These are phyloP conservation scores for Lasioglossum figueresi DNA, from an alignment of 2,888 invertebrate genomes.

Conservation along the genomic window DNA sequence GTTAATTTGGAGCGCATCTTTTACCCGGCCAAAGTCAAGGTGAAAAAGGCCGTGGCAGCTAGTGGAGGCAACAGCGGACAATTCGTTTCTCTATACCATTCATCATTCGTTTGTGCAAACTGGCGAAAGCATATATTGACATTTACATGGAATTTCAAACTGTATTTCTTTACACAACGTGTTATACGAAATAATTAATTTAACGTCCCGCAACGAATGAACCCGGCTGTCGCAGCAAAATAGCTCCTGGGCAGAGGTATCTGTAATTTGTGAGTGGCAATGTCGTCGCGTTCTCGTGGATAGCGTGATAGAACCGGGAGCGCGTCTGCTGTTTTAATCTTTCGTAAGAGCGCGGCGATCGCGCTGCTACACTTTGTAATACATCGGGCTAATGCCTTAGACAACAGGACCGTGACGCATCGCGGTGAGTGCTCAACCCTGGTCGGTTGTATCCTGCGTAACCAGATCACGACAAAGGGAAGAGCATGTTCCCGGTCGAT, in stretches of 20 bases:
- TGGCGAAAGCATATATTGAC: too few species aligned
- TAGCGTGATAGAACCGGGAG: not conserved
- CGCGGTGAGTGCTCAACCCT: constrained; percentile 28
- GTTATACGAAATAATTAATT: not conserved
- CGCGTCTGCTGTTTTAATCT: constrained; percentile 29
- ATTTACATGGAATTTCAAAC: too few species aligned
- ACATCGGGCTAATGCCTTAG: constrained; percentile 30
- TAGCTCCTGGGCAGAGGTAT: not conserved
- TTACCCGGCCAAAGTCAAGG: too few species aligned
- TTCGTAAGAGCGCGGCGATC: constrained; percentile 37
- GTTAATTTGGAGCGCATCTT: too few species aligned
- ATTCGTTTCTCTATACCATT: too few species aligned
- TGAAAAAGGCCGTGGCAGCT: too few species aligned
- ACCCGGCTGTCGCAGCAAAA: not conserved
- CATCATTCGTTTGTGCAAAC: too few species aligned
- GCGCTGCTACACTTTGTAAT: constrained; percentile 33
- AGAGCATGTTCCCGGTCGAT: constrained; percentile 27
- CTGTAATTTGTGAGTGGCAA: not conserved
- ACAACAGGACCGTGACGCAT: constrained; percentile 51
- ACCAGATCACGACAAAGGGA: constrained; percentile 75
- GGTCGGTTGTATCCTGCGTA: constrained; percentile 63
- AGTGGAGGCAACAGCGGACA: too few species aligned
- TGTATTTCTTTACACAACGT: too few species aligned
- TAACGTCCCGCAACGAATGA: not conserved
- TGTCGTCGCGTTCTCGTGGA: not conserved